Conservation (phyloP, 2,888 invertebrate species). For the Meloe dianella region DNA sequence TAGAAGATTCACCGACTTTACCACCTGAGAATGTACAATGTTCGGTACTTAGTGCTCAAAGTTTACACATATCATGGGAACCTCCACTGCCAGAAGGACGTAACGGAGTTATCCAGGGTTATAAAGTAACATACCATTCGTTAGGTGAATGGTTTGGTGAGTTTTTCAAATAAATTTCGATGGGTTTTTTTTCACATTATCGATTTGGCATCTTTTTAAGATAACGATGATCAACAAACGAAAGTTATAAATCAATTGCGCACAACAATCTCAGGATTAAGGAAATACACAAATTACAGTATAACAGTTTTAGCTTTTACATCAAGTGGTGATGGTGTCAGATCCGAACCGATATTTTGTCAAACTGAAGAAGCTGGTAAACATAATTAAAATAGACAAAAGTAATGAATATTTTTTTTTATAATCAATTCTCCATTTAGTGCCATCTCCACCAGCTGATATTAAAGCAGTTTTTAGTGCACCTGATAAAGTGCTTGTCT, state of each 20-base stretch:
- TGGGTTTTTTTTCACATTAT: neutral
- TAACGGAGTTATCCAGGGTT: constrained; percentile 84
- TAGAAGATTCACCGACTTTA: constrained; percentile 87
- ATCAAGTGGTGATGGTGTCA: constrained; percentile 85
- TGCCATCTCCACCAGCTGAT: constrained; percentile 87
- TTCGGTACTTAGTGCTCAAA: constrained; percentile 82
- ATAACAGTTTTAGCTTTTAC: constrained; percentile 90
- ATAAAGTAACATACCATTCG: constrained; percentile 81
- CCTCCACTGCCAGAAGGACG: constrained; percentile 81
- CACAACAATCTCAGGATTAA: constrained; percentile 75
- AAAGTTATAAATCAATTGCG: constrained; percentile 75
- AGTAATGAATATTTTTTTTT: neutral
- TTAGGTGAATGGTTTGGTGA: constrained; percentile 81
- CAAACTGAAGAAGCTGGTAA: constrained; percentile 90
- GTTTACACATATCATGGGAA: constrained; percentile 85
- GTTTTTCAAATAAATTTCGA: constrained; percentile 39
- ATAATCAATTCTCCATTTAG: constrained; percentile 59
- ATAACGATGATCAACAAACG: constrained; percentile 77
- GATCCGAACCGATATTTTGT: constrained; percentile 83
- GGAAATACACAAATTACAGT: constrained; percentile 90
- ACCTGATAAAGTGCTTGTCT: constrained; percentile 82
- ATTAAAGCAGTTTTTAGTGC: constrained; percentile 90
- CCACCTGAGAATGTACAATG: constrained; percentile 84
- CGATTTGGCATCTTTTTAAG: constrained; percentile 55
- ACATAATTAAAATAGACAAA: neutral